Base-by-base conservation (phyloP, 1,140 invertebrate species). In the Eubasilissa regina region DNA sequence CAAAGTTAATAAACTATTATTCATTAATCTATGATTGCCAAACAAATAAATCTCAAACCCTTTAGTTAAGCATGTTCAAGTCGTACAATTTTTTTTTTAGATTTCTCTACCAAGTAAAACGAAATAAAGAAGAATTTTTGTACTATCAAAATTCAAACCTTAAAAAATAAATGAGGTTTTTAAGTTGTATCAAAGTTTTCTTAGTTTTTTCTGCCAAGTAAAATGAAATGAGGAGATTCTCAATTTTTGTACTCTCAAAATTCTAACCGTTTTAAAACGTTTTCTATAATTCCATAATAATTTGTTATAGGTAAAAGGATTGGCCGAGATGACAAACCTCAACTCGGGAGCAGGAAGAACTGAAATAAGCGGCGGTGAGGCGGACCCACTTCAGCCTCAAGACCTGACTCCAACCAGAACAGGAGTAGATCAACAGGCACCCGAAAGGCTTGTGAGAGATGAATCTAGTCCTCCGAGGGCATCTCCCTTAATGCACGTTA, bases 311-410 rank as follows among this genome's bases (percentile, higher is more conserved):
- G 94, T 95, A 75, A 96, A 97, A 89, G 96, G 96, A 85, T 90
- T 98, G 84, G 95, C 96, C 87, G 96, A 97, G 89, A 97, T 96
- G 94, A 96, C 94, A 84, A 94, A 94, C 86, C 90, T 94, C 87
- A 94, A 93, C 85, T 90, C 90, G 83, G 90, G 89, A 77, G 87
- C 90, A 72, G 79, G 62, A 8, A 48, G 43, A 35, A 53, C 75
- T 51, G 83, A 80, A 68, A 78, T 78, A 51, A 78, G 75, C 74
- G 81, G 77, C 48, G 81, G 74, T 78, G 81, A 74, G 17, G 58
- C n/a, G 53, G 76, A 79, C 48, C 58, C 77, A 44, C 79, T 77
- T 64, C 80, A 76, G 56, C 81, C 77, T 73, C 83, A 74, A 81
- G 82, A 82, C 56, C 81, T 80, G 79, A 83, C 78, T 68, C 79